Conservation (phyloP, 1,140 invertebrate species). For the Drosophila bocqueti region DNA sequence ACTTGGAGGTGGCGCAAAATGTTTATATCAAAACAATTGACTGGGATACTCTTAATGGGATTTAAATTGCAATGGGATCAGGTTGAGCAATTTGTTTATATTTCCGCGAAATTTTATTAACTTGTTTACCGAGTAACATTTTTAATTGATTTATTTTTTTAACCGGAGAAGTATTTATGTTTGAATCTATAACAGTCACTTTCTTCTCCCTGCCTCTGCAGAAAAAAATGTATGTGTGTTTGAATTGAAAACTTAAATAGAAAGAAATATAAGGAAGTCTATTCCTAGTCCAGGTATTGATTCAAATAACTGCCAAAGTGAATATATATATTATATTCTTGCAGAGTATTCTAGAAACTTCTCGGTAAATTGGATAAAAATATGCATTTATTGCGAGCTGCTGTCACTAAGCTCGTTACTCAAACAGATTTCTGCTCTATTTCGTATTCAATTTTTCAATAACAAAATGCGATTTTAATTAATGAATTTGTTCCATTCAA, state of each 20-base stretch:
- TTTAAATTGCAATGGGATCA: constrained; percentile 19
- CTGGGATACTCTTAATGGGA: constrained; percentile 4
- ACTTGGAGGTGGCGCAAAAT: constrained; percentile 9
- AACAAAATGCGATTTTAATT: constrained; percentile 25
- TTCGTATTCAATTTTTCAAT: constrained; percentile 27
- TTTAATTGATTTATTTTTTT: constrained; percentile 2
- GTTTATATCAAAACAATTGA: constrained; percentile 28
- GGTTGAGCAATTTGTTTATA: constrained; percentile 7
- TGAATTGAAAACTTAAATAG: neutral
- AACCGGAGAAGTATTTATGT: neutral
- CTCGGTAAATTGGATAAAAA: neutral
- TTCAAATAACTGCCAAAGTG: neutral
- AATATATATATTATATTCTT: neutral
- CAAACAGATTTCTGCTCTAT: constrained; percentile 21
- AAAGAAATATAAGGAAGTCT: neutral
- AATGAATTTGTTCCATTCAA: constrained; percentile 43
- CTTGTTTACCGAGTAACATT: neutral
- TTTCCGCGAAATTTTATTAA: neutral
- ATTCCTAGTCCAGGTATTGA: neutral
- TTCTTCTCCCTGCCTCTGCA: neutral
- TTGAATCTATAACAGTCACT: neutral
- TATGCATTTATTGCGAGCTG: constrained; percentile 12
- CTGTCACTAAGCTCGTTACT: constrained; percentile 52
- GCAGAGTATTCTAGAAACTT: constrained; percentile 11
- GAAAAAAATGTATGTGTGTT: rapidly evolving